Evolutionary conservation across 2,797 vertebrate species (phyloP), one percentile per base, ranked within the genome.

Genomic region (Cryptoblepharus egeriae): DNA sequence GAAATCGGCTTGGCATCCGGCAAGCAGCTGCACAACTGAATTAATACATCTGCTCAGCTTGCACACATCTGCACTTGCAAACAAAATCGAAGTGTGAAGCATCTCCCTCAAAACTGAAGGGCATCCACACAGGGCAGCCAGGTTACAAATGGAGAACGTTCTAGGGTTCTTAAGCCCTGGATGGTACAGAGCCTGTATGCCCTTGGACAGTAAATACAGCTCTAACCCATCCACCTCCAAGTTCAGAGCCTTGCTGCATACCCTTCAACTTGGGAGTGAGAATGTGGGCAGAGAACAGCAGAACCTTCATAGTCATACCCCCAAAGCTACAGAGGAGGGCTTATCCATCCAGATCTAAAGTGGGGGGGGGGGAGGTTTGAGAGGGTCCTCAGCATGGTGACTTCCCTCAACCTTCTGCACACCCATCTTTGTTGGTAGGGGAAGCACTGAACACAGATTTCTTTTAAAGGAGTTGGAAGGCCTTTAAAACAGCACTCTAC

Each of bases 41-140:
- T 77, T 49, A 73, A 75, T 80, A 71, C 90, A 86, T 86, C 84
- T 87, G 90, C 70, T 64, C 67, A 26, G 26, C 64, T n/a, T 58
- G 60, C 64, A 74, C 7, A 57, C 80, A 22, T 76, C 26, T 77
- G 60, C 63, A 67, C 3, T 28, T 55, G 61, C 42, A 82, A 74
- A 75, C 39, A 60, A 70, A 75, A 64, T 39, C 42, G 80, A 39
- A 13, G 70, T 82, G 26, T 45, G 30, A 64, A 67, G 52, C 58
- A 55, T 39, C 24, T 75, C 24, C 64, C 18, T 57, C 28, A 11
- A 78, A 52, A 61, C 52, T 39, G 16, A 82, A 74, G 63, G 49
- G 2, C 32, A 39, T 73, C 15, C 39, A 26, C 45, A 35, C 26
- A 13, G n/a, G 26, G 73, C 11, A 42, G 16, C 18, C 7, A 15